Conservation (phyloP, 2,797 vertebrate genomes). For the Lagorchestes hirsutus region DNA sequence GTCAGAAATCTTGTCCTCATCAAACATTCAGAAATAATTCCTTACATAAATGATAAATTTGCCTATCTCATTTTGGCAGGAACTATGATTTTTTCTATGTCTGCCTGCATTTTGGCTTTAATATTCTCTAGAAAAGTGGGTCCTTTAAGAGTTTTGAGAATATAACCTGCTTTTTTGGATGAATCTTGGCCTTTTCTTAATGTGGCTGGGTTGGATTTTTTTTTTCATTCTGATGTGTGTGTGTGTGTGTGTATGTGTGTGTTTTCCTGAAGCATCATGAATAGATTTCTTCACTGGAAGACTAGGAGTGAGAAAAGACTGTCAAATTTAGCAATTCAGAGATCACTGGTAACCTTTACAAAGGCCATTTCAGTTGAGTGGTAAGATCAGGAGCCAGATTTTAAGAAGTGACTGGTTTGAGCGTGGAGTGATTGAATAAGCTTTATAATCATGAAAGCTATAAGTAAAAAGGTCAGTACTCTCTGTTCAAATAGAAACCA, state of each 20-base stretch:
- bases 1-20: background rate
- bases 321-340: background rate
- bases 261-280: background rate
- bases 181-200: background rate
- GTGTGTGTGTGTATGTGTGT: background rate
- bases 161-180: background rate
- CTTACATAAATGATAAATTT: background rate
- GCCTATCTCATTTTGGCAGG: background rate
- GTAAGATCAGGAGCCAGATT: background rate
- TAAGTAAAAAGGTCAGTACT: background rate
- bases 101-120: background rate
- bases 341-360: conserved; percentile 4
- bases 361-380: conserved; percentile 2
- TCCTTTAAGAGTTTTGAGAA: background rate
- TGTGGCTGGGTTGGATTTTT: background rate
- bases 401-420: background rate
- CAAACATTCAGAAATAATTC: background rate
- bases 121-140: background rate
- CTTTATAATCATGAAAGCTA: background rate
- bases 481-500: conserved; percentile 32
- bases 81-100: background rate
- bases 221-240: too few relatives aligned
- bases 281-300: background rate
- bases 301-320: background rate
- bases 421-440: background rate